Evolutionary conservation across 2,888 invertebrate species (phyloP).

Genomic region (Agonum fuliginosum): DNA sequence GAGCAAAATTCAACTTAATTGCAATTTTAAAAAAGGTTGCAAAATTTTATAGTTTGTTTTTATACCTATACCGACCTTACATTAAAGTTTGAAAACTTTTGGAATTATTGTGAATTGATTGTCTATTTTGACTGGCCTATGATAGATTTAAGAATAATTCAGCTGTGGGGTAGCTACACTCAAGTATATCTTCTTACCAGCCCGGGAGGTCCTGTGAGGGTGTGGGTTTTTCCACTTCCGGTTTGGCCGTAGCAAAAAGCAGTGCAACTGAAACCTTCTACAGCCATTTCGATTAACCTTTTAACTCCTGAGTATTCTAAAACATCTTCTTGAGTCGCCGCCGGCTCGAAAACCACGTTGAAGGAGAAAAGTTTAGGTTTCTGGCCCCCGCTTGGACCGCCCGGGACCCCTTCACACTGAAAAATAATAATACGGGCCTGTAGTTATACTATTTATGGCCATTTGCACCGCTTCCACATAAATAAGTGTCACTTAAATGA

Average conservation of each 20-base stretch:
- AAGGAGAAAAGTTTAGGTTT: conserved; percentile 93
- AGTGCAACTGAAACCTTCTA: conserved; percentile 95
- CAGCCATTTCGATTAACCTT: conserved; percentile 93
- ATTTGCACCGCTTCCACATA: too few relatives aligned
- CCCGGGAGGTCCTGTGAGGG: conserved; percentile 93
- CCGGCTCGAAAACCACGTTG: conserved; percentile 95
- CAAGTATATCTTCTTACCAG: conserved; percentile 76
- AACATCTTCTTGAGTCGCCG: conserved; percentile 89
- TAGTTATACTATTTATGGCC: too few relatives aligned
- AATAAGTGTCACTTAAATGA: too few relatives aligned
- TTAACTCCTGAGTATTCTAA: conserved; percentile 93
- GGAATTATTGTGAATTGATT: too few relatives aligned
- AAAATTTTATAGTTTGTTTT: too few relatives aligned
- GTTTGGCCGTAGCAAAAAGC: conserved; percentile 98
- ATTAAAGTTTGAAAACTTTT: too few relatives aligned
- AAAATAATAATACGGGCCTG: background rate
- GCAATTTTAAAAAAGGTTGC: too few relatives aligned
- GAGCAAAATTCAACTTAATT: too few relatives aligned
- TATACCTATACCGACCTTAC: too few relatives aligned
- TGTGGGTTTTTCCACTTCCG: conserved; percentile 97
- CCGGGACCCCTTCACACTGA: conserved; percentile 74
- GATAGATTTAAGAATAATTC: too few relatives aligned
- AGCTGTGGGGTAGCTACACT: too few relatives aligned
- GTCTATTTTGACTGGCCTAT: too few relatives aligned
- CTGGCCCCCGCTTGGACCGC: conserved; percentile 76